These are phyloP conservation scores for Oscheius sp. DNA, from an alignment of 1,140 invertebrate species.

Conservation along the genomic window DNA sequence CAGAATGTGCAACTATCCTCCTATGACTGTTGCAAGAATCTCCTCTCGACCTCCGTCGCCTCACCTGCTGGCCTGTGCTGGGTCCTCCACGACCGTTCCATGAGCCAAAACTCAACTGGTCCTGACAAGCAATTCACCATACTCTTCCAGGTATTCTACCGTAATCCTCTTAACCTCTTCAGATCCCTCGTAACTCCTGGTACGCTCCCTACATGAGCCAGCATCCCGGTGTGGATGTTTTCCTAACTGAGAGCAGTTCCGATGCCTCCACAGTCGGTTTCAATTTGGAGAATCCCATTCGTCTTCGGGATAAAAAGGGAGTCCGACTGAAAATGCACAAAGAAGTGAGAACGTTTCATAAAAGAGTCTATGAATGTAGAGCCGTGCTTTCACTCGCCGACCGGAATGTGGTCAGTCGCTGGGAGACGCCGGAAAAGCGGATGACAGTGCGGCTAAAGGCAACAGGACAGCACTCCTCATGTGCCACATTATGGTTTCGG, in stretches of 20 bases:
- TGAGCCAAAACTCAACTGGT: constrained; percentile 30
- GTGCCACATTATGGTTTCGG: constrained; percentile 24
- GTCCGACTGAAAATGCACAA: constrained; percentile 34
- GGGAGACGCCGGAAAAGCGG: constrained; percentile 30
- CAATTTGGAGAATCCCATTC: constrained; percentile 31
- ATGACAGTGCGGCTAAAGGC: constrained; percentile 12
- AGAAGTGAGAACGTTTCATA: constrained; percentile 25
- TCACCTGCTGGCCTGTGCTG: constrained; percentile 34
- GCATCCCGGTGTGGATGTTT: constrained; percentile 42
- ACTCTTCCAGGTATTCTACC: constrained; percentile 25
- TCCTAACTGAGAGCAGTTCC: constrained; percentile 11
- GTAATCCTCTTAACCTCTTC: not conserved
- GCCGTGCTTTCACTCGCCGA: constrained; percentile 13
- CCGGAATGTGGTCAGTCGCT: constrained; percentile 29
- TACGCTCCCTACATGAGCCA: constrained; percentile 19
- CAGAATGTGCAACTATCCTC: constrained; percentile 29
- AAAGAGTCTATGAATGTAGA: not conserved
- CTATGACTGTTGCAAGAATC: constrained; percentile 39
- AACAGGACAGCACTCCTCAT: constrained; percentile 27
- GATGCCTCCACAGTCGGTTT: constrained; percentile 26
- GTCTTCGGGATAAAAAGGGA: constrained; percentile 31
- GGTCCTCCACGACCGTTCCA: constrained; percentile 32
- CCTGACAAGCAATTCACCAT: constrained; percentile 28
- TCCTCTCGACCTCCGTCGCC: constrained; percentile 26
- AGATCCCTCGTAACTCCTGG: constrained; percentile 44